These are phyloP conservation scores for Lepeophtheirus nordmannii DNA, from an alignment of 2,888 invertebrate genomes.

Conservation along the genomic window DNA sequence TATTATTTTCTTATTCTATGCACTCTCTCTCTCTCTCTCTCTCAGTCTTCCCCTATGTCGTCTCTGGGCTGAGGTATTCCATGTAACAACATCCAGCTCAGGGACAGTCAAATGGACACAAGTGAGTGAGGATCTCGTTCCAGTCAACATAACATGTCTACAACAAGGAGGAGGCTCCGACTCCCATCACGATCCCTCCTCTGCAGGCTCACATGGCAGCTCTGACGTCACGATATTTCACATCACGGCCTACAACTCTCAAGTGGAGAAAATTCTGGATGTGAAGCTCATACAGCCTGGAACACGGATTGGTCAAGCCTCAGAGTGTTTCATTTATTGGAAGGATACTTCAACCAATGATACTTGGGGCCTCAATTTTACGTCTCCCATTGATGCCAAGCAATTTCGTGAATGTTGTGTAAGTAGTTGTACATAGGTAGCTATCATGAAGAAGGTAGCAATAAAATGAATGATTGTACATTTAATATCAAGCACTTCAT, in stretches of 20 bases:
- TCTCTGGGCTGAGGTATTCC: conserved; percentile 96
- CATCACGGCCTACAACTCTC: conserved; percentile 95
- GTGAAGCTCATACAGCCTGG: conserved; percentile 92
- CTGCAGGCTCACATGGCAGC: neutral
- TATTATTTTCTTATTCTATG: no score
- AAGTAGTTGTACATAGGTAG: no score
- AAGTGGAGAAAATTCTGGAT: conserved; percentile 95
- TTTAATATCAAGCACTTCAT: neutral
- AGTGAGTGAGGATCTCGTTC: conserved; percentile 92
- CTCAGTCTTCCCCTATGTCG: conserved; percentile 41
- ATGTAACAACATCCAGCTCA: conserved; percentile 80
- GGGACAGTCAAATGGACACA: conserved; percentile 94
- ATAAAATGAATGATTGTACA: conserved; percentile 6
- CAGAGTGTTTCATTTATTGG: conserved; percentile 98
- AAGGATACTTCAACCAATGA: conserved; percentile 91
- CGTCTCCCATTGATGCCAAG: conserved; percentile 89
- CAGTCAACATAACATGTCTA: conserved; percentile 93
- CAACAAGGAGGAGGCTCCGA: conserved; percentile 28
- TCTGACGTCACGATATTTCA: conserved; percentile 77
- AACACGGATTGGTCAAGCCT: conserved; percentile 88
- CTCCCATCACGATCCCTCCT: neutral
- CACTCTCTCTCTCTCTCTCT: no score
- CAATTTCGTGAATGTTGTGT: conserved; percentile 92
- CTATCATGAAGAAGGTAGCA: no score
- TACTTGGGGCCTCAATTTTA: conserved; percentile 96